Evolutionary conservation across 2,888 invertebrate species (phyloP).

Genomic region (Eupithecia vulgata): DNA sequence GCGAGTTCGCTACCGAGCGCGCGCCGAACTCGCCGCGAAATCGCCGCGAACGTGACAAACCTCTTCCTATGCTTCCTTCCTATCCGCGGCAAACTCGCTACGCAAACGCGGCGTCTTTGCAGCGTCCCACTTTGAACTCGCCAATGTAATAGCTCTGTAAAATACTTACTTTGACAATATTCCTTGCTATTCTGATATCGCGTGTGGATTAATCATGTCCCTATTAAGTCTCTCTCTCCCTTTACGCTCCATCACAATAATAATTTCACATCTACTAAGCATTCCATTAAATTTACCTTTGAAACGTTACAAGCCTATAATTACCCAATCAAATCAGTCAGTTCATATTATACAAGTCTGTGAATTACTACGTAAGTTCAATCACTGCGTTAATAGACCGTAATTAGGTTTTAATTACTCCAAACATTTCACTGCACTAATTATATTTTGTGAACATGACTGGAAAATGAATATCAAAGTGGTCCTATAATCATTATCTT

Average conservation of each 20-base stretch:
- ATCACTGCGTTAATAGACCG: conserved; percentile 41
- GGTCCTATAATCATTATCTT: conserved; percentile 1
- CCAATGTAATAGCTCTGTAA: no score
- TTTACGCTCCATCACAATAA: not conserved
- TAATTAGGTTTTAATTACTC: conserved; percentile 43
- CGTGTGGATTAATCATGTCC: not conserved
- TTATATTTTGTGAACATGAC: conserved; percentile 17
- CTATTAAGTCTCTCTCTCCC: no score
- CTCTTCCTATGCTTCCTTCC: no score
- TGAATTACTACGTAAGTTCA: conserved; percentile 37
- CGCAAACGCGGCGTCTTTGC: no score
- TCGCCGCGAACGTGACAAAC: no score
- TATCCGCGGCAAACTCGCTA: no score
- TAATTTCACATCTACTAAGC: not conserved
- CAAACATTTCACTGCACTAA: conserved; percentile 22
- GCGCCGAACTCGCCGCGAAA: no score
- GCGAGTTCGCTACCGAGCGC: no score
- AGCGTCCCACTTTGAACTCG: no score
- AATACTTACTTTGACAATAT: not conserved
- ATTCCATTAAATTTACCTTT: conserved; percentile 1
- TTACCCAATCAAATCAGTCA: conserved; percentile 24
- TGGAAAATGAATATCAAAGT: conserved; percentile 15
- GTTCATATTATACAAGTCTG: conserved; percentile 21
- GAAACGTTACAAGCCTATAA: conserved; percentile 6
- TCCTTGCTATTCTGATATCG: not conserved